Base-by-base conservation (phyloP, 2,113 vertebrate species). In the Xenopus tropicalis region DNA sequence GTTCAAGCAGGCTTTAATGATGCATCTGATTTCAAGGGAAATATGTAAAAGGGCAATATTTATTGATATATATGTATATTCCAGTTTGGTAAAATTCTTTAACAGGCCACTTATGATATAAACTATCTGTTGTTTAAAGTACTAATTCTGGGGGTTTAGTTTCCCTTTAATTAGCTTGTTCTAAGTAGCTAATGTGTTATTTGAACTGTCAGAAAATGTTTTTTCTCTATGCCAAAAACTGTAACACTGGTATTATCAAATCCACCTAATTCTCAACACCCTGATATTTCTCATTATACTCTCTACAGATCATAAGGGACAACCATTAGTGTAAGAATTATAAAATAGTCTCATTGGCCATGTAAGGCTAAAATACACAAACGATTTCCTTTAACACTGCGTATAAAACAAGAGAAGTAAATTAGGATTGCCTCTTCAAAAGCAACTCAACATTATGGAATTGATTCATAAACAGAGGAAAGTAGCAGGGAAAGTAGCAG, bases 371-470 rank as follows among this genome's bases (percentile, higher is more conserved):
- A 25, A 59, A 16, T 22, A 46, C 14, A 48, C 11, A 25, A 70
- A 70, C 54, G 14, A 21, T 70, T 69, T 70, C 42, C 42, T 70
- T n/a, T 70, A 57, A 61, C 57, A 19, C 20, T 21, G 58, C 24
- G 42, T 70, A 48, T 61, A 70, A 70, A 70, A 70, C 69, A 70
- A 20, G 48, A 57, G 43, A 25, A 57, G 61, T 70, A 70, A 61
- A 70, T 70, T 48, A n/a, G 23, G 57, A 43, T n/a, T n/a, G 57
- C n/a, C 44, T 43, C 25, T 70, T 61, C 69, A 70, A 48, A 61
- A 57, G 56, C 61, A 46, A 43, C 14, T 56, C 57, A 61, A 37
- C 69, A 46, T 70, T 70, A 70, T 61, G 42, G 57, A 70, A 70
- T 70, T 44, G 69, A 70, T 70, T 70, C 69, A 61, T 42, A 42